A percentile compares a stretch with the other conserved stretches of the same genome.
Conservation (phyloP, 1,140 invertebrate species). For the Planococcus citri region DNA sequence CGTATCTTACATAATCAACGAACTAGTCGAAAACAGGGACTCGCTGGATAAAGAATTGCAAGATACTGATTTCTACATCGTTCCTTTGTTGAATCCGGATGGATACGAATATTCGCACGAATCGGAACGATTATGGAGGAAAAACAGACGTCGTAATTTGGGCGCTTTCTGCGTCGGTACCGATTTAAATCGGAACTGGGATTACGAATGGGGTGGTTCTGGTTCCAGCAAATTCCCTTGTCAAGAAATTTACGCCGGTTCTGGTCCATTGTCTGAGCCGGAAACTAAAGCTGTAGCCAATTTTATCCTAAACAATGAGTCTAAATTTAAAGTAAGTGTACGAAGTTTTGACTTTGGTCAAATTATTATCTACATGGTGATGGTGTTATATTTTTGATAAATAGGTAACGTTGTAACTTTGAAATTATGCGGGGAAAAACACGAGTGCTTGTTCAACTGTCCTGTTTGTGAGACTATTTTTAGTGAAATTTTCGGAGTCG, state of each 20-base stretch:
- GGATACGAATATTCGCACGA: constrained; percentile 52
- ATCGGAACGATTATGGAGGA: constrained; percentile 65
- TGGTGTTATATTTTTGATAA: background rate
- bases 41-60: constrained; percentile 54
- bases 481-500: too few species aligned
- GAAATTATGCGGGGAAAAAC: too few species aligned
- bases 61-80: constrained; percentile 43
- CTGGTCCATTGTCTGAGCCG: constrained; percentile 66
- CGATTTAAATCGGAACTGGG: constrained; percentile 59
- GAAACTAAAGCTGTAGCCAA: constrained; percentile 49
- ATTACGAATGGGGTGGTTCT: constrained; percentile 50
- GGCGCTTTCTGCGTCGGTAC: constrained; percentile 37
- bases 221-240: constrained; percentile 66
- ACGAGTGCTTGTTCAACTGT: too few species aligned
- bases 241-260: constrained; percentile 63
- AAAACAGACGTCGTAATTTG: constrained; percentile 44
- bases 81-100: constrained; percentile 49
- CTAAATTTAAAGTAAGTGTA: constrained; percentile 30
- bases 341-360: constrained; percentile 28
- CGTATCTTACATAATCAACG: constrained; percentile 50
- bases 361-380: constrained; percentile 23
- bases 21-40: constrained; percentile 61
- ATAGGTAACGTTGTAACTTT: background rate
- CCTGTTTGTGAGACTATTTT: too few species aligned
- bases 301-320: constrained; percentile 27